phyloP scores from a whole-genome alignment of 1,140 invertebrate species.

The Heliconius congener region DNA sequence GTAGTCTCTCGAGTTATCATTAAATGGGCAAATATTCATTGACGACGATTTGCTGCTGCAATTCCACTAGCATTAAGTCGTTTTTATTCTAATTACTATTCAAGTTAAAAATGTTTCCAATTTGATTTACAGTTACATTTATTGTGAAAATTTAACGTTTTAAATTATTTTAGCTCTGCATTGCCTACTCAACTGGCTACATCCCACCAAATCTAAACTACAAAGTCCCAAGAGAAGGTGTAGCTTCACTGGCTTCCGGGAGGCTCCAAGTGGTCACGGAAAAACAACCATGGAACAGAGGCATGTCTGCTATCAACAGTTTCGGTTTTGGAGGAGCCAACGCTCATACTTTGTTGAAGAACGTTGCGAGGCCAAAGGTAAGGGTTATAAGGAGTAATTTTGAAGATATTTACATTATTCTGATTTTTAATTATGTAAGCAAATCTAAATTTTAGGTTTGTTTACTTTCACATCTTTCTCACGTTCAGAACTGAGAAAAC shows the following conservation, averaged over 20 bases:
- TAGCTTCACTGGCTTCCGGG: constrained; percentile 87
- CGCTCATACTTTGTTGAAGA: constrained; percentile 88
- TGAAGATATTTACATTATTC: too few species aligned
- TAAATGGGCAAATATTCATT: too few species aligned
- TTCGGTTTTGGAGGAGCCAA: constrained; percentile 94
- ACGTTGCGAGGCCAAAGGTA: constrained; percentile 80
- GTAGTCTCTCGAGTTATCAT: too few species aligned
- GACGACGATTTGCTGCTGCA: too few species aligned
- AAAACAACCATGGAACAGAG: constrained; percentile 83
- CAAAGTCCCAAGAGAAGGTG: constrained; percentile 86
- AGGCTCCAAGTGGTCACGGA: constrained; percentile 87
- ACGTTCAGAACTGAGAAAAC: too few species aligned
- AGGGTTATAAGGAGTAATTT: background rate
- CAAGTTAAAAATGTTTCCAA: too few species aligned
- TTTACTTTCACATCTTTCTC: too few species aligned
- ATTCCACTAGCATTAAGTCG: too few species aligned
- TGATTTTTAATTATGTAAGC: too few species aligned
- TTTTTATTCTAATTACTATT: too few species aligned
- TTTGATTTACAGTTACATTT: too few species aligned
- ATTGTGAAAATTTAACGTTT: background rate
- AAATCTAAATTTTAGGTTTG: too few species aligned
- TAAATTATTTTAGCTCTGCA: constrained; percentile 64
- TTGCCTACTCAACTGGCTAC: constrained; percentile 87
- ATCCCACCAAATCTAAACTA: constrained; percentile 93
- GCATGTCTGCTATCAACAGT: constrained; percentile 88